phyloP scores from a whole-genome alignment of 2,113 vertebrate genomes.

The Corythoichthys intestinalis region DNA sequence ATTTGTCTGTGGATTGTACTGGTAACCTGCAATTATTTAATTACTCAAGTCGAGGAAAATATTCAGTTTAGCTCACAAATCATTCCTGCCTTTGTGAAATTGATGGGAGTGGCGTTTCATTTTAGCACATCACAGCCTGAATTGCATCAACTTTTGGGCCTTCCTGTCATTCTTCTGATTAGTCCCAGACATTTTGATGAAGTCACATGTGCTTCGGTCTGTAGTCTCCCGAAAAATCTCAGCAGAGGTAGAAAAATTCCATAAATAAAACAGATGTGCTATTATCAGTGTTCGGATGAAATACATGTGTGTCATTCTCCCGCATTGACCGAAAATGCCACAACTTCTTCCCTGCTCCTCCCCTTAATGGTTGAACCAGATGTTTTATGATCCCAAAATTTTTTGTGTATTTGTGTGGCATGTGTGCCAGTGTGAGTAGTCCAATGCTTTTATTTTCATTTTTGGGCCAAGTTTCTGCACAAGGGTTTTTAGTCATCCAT shows the following conservation, averaged over 20 bases:
- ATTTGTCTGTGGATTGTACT: not conserved
- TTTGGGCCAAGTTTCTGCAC: slow-evolving; percentile 33
- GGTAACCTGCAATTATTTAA: not conserved
- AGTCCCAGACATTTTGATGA: slow-evolving; percentile 6
- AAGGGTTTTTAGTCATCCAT: slow-evolving; percentile 10
- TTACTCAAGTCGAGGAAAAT: not conserved
- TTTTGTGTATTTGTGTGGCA: slow-evolving; percentile 9
- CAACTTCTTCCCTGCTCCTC: slow-evolving; percentile 9
- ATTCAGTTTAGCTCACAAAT: not conserved
- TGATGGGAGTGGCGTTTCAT: not conserved
- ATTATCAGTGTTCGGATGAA: slow-evolving; percentile 23
- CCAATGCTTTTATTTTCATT: slow-evolving; percentile 16
- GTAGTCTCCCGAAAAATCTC: not conserved
- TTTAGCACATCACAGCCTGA: not conserved
- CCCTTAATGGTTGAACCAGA: slow-evolving; percentile 32
- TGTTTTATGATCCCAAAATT: slow-evolving; percentile 34
- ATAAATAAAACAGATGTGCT: slow-evolving; percentile 24
- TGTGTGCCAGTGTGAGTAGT: slow-evolving; percentile 13
- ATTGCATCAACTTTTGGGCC: slow-evolving; percentile 1
- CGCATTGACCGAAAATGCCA: slow-evolving; percentile 18
- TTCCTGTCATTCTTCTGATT: not conserved
- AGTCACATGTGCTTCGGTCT: slow-evolving; percentile 4
- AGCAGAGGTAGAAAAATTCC: not conserved
- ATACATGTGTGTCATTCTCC: slow-evolving; percentile 1
- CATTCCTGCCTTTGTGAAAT: not conserved